These are phyloP conservation scores for Mormoops blainvillei DNA, from an alignment of 2,113 vertebrate species.

Conservation along the genomic window DNA sequence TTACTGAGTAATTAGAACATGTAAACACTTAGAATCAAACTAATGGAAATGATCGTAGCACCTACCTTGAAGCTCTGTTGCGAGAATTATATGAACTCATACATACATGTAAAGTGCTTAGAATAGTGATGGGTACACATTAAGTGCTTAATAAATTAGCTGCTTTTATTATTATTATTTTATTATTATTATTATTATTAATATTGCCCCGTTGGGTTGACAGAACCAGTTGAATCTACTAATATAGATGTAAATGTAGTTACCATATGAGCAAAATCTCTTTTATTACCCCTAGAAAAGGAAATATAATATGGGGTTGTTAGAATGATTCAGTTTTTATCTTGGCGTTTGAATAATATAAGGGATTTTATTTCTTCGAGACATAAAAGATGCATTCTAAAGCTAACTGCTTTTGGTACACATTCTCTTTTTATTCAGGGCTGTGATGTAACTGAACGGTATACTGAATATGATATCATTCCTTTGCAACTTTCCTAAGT, in stretches of 20 bases:
- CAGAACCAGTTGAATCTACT: conserved; percentile 33
- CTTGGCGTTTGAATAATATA: conserved; percentile 49
- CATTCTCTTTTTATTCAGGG: conserved; percentile 66
- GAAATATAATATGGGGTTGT: conserved; percentile 18
- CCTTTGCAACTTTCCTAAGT: conserved; percentile 73
- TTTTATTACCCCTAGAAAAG: conserved; percentile 43
- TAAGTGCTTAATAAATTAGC: conserved; percentile 57
- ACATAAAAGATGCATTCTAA: conserved; percentile 62
- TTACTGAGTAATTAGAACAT: conserved; percentile 54
- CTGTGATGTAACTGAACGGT: conserved; percentile 73
- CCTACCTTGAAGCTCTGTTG: neutral
- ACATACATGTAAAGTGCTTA: conserved; percentile 6
- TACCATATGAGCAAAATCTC: conserved; percentile 32
- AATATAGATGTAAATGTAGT: conserved; percentile 57
- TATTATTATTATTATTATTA: conserved; percentile 48
- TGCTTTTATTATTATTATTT: conserved; percentile 20
- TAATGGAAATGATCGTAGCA: neutral
- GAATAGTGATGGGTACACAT: conserved; percentile 14
- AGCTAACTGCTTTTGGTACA: conserved; percentile 49
- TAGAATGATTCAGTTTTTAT: conserved; percentile 59
- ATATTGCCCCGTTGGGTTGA: conserved; percentile 39
- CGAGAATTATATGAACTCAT: conserved; percentile 32
- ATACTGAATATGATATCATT: conserved; percentile 76
- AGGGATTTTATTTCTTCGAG: conserved; percentile 66
- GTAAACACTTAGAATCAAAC: conserved; percentile 32